phyloP scores from a whole-genome alignment of 2,797 vertebrate species.

The Gymnopithys bicolor region DNA sequence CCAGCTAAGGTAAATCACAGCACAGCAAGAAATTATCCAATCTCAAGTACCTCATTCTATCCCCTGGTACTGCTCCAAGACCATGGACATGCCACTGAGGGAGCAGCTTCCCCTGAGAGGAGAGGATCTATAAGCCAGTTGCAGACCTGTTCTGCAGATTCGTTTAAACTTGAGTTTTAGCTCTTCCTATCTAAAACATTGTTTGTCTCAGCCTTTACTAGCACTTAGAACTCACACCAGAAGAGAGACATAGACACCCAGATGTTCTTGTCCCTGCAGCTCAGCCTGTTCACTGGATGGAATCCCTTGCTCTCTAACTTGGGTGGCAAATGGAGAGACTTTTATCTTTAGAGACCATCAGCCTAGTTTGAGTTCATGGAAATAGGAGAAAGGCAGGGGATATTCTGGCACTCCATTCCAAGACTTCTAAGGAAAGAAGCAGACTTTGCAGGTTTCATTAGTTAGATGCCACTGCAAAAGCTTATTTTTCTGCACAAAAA shows the following conservation, averaged over 20 bases:
- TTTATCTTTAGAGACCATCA: background rate
- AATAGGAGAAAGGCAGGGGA: background rate
- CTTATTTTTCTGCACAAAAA: slow-evolving; percentile 1
- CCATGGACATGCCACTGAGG: background rate
- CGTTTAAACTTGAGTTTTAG: background rate
- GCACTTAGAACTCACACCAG: background rate
- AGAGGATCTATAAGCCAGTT: background rate
- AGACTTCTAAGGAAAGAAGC: background rate
- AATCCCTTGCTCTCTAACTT: background rate
- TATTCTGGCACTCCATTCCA: background rate
- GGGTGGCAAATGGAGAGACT: background rate
- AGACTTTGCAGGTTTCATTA: background rate
- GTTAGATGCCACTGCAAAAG: background rate
- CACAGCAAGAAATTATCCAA: background rate
- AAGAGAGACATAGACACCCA: background rate
- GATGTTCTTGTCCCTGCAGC: background rate
- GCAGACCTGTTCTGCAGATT: background rate
- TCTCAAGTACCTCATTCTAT: background rate
- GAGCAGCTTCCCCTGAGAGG: background rate
- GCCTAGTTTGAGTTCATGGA: background rate
- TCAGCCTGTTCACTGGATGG: background rate
- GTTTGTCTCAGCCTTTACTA: background rate
- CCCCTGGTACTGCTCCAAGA: background rate
- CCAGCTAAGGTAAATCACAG: accelerated
- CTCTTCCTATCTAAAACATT: background rate